Evolutionary conservation across 2,113 vertebrate genomes (phyloP), one percentile per base, ranked within the genome.

Genomic region (Poicephalus gulielmi): DNA sequence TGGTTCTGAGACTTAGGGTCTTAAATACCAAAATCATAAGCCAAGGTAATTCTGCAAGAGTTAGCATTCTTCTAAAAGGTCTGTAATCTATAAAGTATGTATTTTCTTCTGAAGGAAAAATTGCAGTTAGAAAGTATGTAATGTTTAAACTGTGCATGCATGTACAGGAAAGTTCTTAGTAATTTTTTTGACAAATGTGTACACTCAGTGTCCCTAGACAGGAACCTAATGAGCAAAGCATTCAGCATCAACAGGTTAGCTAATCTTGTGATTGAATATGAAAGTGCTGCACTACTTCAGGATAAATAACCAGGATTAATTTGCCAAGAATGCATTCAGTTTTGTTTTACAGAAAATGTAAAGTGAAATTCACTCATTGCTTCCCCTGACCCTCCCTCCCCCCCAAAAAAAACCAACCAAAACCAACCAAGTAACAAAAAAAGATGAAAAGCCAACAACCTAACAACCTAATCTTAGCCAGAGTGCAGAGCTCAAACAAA

Each of bases 221-320:
- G 78, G 78, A 92, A 85, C 70, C 37, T 94, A 95, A 94, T 83
- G 84, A 92, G 87, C 67, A 93, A 91, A 87, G 62, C 84, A 96
- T 96, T 95, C 78, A 69, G 52, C 67, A 90, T 95, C 95, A 95
- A 96, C 87, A 97, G 86, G 89, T 97, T 94, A 94, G 84, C 89
- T 95, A 91, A 95, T 95, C 74, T 94, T 4, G 6, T 91, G 81
- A 92, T 90, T 89, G 84, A 91, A 94, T 91, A 69, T 73, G 74
- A 92, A 84, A 64, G 57, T 89, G 57, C 74, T 52, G 70, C 49
- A 41, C 57, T 76, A 73, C 77, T 94, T 81, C 52, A 52, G 62
- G 83, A 91, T 91, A 95, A 91, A 84, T 82, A 74, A 64, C 66
- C 70, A 76, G 84, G 62, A 95, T 92, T 95, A 87, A 91, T 95